Evolutionary conservation across 1,140 invertebrate genomes (phyloP).

Genomic region (Capitella teleta): DNA sequence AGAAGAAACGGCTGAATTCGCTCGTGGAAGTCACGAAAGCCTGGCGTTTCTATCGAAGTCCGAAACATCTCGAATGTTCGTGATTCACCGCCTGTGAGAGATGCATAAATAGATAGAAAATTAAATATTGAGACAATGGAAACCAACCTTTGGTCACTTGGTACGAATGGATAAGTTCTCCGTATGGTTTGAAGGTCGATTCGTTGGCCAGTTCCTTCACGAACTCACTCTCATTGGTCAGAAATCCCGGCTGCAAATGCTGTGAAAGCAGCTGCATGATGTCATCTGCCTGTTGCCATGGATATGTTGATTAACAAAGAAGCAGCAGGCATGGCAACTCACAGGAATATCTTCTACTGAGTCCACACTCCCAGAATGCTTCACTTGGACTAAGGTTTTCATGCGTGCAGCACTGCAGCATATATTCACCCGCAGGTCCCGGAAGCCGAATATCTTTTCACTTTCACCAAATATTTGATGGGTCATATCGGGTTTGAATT

Average conservation of each 20-base stretch:
- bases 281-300: constrained; percentile 58
- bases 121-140: neutral
- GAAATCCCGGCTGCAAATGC: constrained; percentile 48
- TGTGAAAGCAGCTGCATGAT: constrained; percentile 57
- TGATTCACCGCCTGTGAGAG: neutral
- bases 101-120: neutral
- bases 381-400: constrained; percentile 57
- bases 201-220: constrained; percentile 55
- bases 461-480: constrained; percentile 11
- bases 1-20: constrained; percentile 81
- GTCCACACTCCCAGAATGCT: constrained; percentile 53
- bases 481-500: neutral
- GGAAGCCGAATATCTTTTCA: constrained; percentile 88
- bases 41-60: constrained; percentile 48
- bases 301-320: neutral
- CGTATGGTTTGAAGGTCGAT: constrained; percentile 57
- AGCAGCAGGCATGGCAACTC: neutral
- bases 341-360: constrained; percentile 14
- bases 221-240: constrained; percentile 60
- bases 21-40: constrained; percentile 68
- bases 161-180: constrained; percentile 54
- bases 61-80: constrained; percentile 70
- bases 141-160: constrained; percentile 26
- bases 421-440: constrained; percentile 64
- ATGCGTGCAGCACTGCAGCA: constrained; percentile 72